These are phyloP conservation scores for Euura lappo DNA, from an alignment of 1,140 invertebrate genomes.

Conservation along the genomic window DNA sequence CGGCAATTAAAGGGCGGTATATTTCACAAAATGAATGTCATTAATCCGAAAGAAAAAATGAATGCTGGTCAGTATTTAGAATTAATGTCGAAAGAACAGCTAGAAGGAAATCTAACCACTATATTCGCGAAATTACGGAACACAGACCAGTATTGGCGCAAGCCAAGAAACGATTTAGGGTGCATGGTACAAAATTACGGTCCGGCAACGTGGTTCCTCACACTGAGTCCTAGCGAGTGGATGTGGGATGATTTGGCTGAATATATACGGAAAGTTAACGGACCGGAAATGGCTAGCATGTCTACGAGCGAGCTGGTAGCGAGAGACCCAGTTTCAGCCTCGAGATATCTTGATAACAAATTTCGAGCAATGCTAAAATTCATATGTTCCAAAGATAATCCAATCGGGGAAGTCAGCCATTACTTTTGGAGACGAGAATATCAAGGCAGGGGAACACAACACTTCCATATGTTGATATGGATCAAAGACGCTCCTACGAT, in stretches of 20 bases:
- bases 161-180: not conserved
- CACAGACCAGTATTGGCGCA: no score
- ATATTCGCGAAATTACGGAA: no score
- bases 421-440: constrained; percentile 38
- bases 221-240: no score
- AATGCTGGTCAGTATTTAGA: constrained; percentile 23
- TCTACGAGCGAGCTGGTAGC: no score
- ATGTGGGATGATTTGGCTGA: constrained; percentile 17
- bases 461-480: no score
- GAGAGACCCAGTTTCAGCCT: no score
- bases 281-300: constrained; percentile 5
- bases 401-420: constrained; percentile 33
- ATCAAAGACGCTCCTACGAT: no score
- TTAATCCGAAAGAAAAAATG: constrained; percentile 20
- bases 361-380: constrained; percentile 38
- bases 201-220: not conserved
- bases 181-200: constrained; percentile 27
- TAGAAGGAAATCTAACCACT: constrained; percentile 30
- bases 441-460: constrained; percentile 11
- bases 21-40: constrained; percentile 27
- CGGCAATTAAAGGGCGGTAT: constrained; percentile 25
- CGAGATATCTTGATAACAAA: constrained; percentile 33
- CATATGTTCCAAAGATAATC: constrained; percentile 27
- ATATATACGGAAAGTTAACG: constrained; percentile 29
- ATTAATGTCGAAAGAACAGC: constrained; percentile 16